phyloP scores from a whole-genome alignment of 2,888 invertebrate species.

The Rhyacophila evoluta region DNA sequence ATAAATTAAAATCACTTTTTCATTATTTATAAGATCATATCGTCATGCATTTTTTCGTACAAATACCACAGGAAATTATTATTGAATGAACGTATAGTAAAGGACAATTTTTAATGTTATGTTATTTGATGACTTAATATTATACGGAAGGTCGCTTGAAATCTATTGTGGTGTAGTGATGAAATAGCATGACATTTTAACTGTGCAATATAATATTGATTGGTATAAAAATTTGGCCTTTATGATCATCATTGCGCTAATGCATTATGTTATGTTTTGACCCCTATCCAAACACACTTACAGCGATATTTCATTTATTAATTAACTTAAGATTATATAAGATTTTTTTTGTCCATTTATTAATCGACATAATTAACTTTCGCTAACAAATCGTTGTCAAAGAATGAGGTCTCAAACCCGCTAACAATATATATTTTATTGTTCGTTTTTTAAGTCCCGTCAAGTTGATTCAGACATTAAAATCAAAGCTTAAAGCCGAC shows the following conservation, averaged over 20 bases:
- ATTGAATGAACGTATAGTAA: background rate
- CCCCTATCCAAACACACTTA: background rate
- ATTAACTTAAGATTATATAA: slow-evolving; percentile 10
- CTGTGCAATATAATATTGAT: slow-evolving; percentile 14
- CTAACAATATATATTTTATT: background rate
- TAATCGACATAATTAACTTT: slow-evolving; percentile 2
- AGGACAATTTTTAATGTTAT: background rate
- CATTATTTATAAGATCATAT: too few relatives aligned
- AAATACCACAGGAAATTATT: background rate
- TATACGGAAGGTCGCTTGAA: slow-evolving; percentile 7
- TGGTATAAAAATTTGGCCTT: slow-evolving; percentile 6
- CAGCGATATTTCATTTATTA: background rate
- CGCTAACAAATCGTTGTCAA: background rate
- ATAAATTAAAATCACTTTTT: too few relatives aligned
- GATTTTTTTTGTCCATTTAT: slow-evolving; percentile 3
- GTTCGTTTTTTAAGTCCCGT: background rate
- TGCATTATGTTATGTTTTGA: slow-evolving; percentile 4
- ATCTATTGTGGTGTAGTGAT: background rate
- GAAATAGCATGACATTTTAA: slow-evolving; percentile 3
- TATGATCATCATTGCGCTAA: background rate
- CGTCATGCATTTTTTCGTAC: too few relatives aligned
- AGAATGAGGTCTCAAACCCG: background rate
- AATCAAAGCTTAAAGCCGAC: too few relatives aligned
- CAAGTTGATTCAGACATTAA: too few relatives aligned
- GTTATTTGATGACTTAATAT: background rate